These are phyloP conservation scores for Pseudochirops cupreus DNA, from an alignment of 2,797 vertebrate species.

Conservation along the genomic window DNA sequence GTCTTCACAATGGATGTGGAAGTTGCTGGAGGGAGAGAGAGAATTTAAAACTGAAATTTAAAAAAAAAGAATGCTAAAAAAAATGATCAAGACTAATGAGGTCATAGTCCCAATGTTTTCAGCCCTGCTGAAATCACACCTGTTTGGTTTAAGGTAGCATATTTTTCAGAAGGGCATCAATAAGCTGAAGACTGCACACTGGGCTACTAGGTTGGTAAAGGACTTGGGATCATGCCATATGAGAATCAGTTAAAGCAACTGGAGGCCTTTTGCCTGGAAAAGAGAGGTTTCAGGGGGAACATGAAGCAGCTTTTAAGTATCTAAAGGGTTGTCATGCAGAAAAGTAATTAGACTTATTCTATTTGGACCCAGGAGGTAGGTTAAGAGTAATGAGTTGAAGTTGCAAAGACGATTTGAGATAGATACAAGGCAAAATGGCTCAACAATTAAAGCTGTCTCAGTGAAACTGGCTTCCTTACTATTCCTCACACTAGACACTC, in stretches of 20 bases:
- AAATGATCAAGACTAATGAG: background rate
- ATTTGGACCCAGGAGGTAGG: background rate
- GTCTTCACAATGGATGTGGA: background rate
- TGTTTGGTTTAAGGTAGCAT: background rate
- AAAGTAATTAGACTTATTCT: slow-evolving; percentile 7
- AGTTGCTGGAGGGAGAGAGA: background rate
- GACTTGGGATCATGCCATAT: background rate
- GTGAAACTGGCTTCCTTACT: background rate
- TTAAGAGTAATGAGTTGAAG: background rate
- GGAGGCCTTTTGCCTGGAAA: background rate
- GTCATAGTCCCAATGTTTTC: background rate
- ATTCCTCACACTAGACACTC: background rate
- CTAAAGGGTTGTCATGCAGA: background rate
- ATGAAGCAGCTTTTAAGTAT: background rate
- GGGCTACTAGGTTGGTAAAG: background rate
- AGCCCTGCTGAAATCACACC: background rate
- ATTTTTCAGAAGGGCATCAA: background rate
- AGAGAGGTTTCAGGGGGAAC: background rate
- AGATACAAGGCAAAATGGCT: background rate
- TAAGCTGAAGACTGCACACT: background rate
- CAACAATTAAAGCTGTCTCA: background rate
- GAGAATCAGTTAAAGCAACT: background rate
- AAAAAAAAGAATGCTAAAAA: background rate
- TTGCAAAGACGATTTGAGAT: background rate
- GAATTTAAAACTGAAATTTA: background rate